Evolutionary conservation across 2,113 vertebrate species (phyloP).

Genomic region (Myanophis thanlyinensis): DNA sequence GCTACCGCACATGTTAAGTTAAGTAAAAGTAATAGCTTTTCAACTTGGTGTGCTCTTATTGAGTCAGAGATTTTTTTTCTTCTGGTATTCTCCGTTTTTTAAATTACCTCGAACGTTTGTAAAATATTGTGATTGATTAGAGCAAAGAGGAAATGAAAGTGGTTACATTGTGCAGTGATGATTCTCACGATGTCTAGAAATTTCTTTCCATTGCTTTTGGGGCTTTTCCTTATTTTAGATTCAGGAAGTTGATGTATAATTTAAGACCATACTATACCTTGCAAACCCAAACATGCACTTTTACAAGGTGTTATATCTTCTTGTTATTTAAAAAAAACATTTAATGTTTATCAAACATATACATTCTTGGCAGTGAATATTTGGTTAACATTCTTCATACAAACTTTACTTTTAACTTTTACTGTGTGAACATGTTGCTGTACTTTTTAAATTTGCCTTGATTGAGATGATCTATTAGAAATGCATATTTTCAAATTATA

Average conservation of each 20-base stretch:
- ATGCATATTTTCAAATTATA: neutral
- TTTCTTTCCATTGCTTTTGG: neutral
- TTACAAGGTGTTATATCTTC: neutral
- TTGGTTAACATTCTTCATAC: neutral
- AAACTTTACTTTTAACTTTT: neutral
- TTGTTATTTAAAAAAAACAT: neutral
- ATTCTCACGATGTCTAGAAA: neutral
- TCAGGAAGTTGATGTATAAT: neutral
- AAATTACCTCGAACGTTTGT: neutral
- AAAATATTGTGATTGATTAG: neutral
- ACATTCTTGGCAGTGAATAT: neutral
- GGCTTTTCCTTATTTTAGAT: neutral
- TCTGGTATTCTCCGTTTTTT: neutral
- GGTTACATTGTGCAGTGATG: neutral
- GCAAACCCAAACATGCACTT: neutral
- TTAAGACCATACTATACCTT: neutral
- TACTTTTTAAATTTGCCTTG: neutral
- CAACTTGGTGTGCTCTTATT: neutral
- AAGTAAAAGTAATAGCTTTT: conserved; percentile 18
- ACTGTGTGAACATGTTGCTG: neutral
- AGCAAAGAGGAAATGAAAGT: neutral
- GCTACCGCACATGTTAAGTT: conserved; percentile 30
- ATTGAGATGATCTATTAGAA: neutral
- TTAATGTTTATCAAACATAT: neutral
- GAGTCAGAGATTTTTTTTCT: neutral